phyloP scores from a whole-genome alignment of 2,113 vertebrate genomes.

The Leptodactylus fuscus region DNA sequence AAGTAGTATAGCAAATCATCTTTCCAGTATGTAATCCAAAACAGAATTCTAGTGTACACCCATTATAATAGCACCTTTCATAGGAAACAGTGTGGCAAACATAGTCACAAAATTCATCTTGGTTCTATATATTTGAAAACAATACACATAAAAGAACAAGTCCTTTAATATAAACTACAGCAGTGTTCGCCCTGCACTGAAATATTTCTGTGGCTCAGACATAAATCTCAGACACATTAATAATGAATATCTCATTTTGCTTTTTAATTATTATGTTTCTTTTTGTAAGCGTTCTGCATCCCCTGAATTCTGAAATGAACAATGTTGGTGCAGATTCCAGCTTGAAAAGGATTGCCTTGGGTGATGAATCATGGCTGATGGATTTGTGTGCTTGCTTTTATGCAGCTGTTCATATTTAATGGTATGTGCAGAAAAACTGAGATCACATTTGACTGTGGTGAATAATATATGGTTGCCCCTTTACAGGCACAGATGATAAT shows the following conservation, averaged over 20 bases:
- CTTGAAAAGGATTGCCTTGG: conserved; percentile 8
- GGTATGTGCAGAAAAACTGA: conserved; percentile 16
- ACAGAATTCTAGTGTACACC: no score
- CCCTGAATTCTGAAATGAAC: not conserved
- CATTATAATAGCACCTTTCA: no score
- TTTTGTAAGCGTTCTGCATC: not conserved
- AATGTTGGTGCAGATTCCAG: conserved; percentile 5
- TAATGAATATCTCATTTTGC: conserved; percentile 24
- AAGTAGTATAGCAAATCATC: no score
- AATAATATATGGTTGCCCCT: conserved; percentile 28
- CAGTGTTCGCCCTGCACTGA: not conserved
- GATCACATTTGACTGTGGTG: conserved; percentile 15
- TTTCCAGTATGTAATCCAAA: no score
- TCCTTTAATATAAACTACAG: not conserved
- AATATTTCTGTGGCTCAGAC: conserved; percentile 2
- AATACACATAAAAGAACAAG: not conserved
- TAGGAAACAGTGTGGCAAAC: no score
- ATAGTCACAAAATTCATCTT: no score
- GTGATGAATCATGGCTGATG: conserved; percentile 49
- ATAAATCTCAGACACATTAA: conserved; percentile 27
- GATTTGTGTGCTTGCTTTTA: not conserved
- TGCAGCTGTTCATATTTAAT: conserved; percentile 40
- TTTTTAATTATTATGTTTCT: conserved; percentile 18
- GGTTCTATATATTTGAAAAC: not conserved
- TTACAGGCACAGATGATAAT: conserved; percentile 21